Evolutionary conservation across 2,113 vertebrate species (phyloP), one percentile per base, ranked within the genome.

Genomic region (Gambusia affinis): DNA sequence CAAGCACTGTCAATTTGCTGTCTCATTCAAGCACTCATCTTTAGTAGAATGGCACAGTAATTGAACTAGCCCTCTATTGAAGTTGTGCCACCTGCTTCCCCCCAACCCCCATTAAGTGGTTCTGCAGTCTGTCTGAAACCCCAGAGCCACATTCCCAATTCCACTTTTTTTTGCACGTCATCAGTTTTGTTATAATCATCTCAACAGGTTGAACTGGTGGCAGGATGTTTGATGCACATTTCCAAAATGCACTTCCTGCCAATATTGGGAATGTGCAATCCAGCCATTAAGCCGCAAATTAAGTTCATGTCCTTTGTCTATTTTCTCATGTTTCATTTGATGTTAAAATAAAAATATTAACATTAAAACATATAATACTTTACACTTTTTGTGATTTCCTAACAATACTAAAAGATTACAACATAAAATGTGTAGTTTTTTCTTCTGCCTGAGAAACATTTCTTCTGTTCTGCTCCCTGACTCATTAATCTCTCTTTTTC

Each of bases 121-220:
- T 78, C 70, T 79, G 65, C 66, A 82, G 66, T 84, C 76, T 78
- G 72, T 81, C 67, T 87, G 73, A 82, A 74, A 62, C 64, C 33
- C 12, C 5, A 5, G 51, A 80, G 37, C 77, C 68, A 54, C 66
- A 64, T 64, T 30, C 68, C 76, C 74, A 71, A 24, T 76, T 73
- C 28, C 67, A 60, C 30, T 70, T 42, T 47, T 37, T 62, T 63
- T 60, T 70, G 61, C 75, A 39, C n/a, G 2, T 80, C 70, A 76
- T 51, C 62, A 75, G 76, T 65, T 73, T 3, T 51, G 30, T 70
- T 70, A 54, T 12, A 44, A 57, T 84, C 62, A 29, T 37, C 30
- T 37, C 78, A 64, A 80, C 64, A 30, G 28, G 72, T 60, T 67
- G 71, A 78, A 69, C 37, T 42, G 8, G 27, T 19, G 33, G 44